Base-by-base conservation (phyloP, 92 coral and sea anemone species). In the Porites lobata region DNA sequence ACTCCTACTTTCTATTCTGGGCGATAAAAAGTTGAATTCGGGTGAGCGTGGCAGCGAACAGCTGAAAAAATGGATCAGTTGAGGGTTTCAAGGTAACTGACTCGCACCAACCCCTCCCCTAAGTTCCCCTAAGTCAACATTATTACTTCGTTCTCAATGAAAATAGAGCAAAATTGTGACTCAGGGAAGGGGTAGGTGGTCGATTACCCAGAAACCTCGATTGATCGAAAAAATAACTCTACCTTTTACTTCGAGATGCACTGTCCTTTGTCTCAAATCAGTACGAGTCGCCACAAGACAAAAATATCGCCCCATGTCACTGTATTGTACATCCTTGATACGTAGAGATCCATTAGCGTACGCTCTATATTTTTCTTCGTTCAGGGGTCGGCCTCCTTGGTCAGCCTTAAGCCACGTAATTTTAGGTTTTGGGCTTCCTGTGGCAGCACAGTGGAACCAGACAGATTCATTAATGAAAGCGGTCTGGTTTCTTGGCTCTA, bases 381-480 rank as follows among this genome's bases (percentile, higher is more conserved):
- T 80, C 29, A 92, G 91, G 43, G 81, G 80, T 53, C 91, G 82
- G 18, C 96, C 94, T 0, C 98, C 98, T 17, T 54, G 76, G n/a
- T 22, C 43, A 64, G 91, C 81, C 58, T 65, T 90, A 4, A 90
- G 94, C 98, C 98, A 96, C 47, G 91, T 81, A 18, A 96, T 86
- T 66, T 80, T 87, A 1, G 98, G 98, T 70, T 80, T 81, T 38
- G 99, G 99, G 73, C 58, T 62, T 3, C 98, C 98, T 58, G 96
- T 90, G 59, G 92, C 94, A 29, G 82, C 94, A 56, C 99, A 96
- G 75, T 96, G 93, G 1, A 96, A 78, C 94, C 96, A 87, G 57
- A 88, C 86, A 9, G 95, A 85, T 2, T 78, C 95, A 12, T 88
- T 87, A 7, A 69, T 81, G 9, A 67, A 50, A 1, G 86, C 98